Evolutionary conservation across 2,888 invertebrate species (phyloP), one percentile per base, ranked within the genome.

Genomic region (Ectemnius continuus): DNA sequence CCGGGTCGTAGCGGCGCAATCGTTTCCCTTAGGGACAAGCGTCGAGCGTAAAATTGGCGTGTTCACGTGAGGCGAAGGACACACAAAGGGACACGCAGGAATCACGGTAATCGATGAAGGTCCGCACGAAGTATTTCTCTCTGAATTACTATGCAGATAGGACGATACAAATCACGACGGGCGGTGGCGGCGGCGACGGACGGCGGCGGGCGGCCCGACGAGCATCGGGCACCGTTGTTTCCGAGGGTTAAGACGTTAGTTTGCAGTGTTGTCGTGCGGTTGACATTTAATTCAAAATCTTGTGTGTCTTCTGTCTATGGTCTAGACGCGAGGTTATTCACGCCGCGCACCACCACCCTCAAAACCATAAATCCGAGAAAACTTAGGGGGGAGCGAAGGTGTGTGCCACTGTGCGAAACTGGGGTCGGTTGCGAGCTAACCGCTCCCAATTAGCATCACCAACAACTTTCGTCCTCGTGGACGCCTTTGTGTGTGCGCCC

Each of bases 281-380:
- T 86, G 86, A 84, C 85, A 79, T 82, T 80, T 86, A 87, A 87
- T 87, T 85, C 83, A 77, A 74, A 74, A 75, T 77, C 78, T 79
- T 76, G 78, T 75, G 82, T 78, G 79, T 79, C 81, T 76, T 75
- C 70, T 62, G 74, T 69, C 70, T 72, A 67, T 67, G 68, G 58
- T 36, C 69, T 62, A 59, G 80, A 71, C 71, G 68, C 69, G 48
- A 65, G 81, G 75, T 71, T 74, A 57, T 71, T 74, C 81, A 45
- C 48, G 61, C 47, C 71, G 69, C 65, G 76, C 48, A 60, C 36
- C 23, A 23, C 36, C 36, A 61, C 65, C 69, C 26, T 63, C 67
- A 46, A 46, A 36, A 68, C 73, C 79, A 81, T 80, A 80, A 80
- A 80, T 80, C 79, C 75, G 48, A 72, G 81, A 80, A 80, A 80